Evolutionary conservation across 2,797 vertebrate genomes (phyloP).

Genomic region (Menidia menidia): DNA sequence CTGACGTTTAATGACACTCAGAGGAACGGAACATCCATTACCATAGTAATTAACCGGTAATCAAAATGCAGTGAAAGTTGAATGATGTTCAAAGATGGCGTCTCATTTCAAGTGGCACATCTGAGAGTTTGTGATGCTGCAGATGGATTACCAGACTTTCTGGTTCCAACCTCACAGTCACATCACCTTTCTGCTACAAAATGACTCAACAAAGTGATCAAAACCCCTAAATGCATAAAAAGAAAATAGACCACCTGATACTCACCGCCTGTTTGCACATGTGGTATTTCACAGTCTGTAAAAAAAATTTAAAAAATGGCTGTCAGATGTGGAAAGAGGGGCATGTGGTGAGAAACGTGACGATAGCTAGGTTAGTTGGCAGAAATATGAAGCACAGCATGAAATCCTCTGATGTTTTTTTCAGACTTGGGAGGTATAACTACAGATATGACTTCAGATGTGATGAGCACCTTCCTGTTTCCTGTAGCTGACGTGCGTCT

Average conservation of each 20-base stretch:
- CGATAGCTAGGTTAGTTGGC: neutral
- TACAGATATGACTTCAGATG: neutral
- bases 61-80: slow-evolving; percentile 3
- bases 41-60: neutral
- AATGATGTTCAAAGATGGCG: slow-evolving; percentile 10
- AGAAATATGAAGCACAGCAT: too few relatives aligned
- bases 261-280: neutral
- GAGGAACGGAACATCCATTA: neutral
- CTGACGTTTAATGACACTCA: slow-evolving; percentile 12
- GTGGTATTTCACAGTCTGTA: neutral
- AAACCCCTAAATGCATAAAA: too few relatives aligned
- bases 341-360: neutral
- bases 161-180: neutral
- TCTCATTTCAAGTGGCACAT: neutral
- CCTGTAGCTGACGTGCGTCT: slow-evolving; percentile 12
- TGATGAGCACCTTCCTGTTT: slow-evolving; percentile 9
- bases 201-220: too few relatives aligned
- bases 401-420: too few relatives aligned
- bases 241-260: too few relatives aligned
- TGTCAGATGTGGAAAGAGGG: neutral
- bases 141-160: neutral
- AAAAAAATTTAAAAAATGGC: neutral
- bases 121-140: neutral
- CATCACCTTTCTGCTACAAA: too few relatives aligned
- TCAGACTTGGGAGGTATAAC: neutral